These are phyloP conservation scores for Silurus glanis DNA, from an alignment of 2,113 vertebrate genomes.

Conservation along the genomic window DNA sequence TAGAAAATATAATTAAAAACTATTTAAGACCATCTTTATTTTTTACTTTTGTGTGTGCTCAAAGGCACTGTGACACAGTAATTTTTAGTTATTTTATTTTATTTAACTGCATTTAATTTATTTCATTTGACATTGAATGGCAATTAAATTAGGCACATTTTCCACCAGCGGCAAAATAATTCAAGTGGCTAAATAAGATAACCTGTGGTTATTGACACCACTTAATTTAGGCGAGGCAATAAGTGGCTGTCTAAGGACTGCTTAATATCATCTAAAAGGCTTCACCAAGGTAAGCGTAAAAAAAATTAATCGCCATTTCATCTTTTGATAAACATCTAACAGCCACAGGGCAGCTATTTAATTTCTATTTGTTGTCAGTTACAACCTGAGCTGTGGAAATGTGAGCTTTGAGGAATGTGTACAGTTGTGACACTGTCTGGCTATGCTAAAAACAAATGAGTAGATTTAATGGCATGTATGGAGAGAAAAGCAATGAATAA, in stretches of 20 bases:
- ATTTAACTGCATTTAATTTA: not conserved
- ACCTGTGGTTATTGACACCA: not conserved
- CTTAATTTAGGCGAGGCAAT: not conserved
- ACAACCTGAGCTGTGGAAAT: slow-evolving; percentile 48
- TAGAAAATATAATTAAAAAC: not conserved
- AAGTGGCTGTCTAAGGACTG: slow-evolving; percentile 23
- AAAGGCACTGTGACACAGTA: not conserved
- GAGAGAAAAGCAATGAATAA: slow-evolving; percentile 73
- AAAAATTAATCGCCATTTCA: slow-evolving; percentile 50
- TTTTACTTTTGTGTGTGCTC: not conserved
- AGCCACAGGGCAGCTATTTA: slow-evolving; percentile 50
- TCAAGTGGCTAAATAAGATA: not conserved
- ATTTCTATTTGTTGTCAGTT: slow-evolving; percentile 44
- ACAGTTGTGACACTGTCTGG: slow-evolving; percentile 47
- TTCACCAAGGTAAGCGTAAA: slow-evolving; percentile 46
- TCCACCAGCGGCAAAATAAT: slow-evolving; percentile 36
- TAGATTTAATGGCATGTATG: slow-evolving; percentile 71
- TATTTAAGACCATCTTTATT: not conserved
- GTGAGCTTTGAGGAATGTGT: slow-evolving; percentile 54
- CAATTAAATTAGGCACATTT: slow-evolving; percentile 57
- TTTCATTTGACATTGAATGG: slow-evolving; percentile 38
- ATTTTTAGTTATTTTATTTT: not conserved
- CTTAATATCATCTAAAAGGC: slow-evolving; percentile 19
- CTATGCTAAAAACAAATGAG: slow-evolving; percentile 64
- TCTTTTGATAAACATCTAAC: slow-evolving; percentile 41